Evolutionary conservation across 2,888 invertebrate species (phyloP).

Genomic region (Neuroscelio doddi): DNA sequence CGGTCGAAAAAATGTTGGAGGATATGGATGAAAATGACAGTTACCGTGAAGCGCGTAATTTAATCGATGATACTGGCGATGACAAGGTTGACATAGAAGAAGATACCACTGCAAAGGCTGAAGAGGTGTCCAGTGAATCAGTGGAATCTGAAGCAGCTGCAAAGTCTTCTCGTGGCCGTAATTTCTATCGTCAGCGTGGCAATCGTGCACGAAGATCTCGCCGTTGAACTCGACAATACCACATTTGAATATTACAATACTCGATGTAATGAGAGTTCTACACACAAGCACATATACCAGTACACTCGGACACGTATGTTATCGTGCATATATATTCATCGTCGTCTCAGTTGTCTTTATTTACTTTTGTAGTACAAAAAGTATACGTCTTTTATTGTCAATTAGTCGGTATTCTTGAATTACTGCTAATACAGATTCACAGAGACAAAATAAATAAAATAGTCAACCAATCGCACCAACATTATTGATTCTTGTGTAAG

Average conservation of each 20-base stretch:
- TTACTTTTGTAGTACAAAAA: neutral
- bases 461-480: too few relatives aligned
- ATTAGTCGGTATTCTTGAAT: neutral
- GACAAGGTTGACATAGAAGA: constrained; percentile 50
- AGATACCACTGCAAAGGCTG: constrained; percentile 16
- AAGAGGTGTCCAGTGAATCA: constrained; percentile 13
- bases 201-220: constrained; percentile 66
- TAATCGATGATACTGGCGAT: constrained; percentile 61
- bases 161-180: constrained; percentile 52
- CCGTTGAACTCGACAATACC: constrained; percentile 55
- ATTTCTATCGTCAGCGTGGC: constrained; percentile 59
- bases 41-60: constrained; percentile 60
- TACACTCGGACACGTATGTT: too few relatives aligned
- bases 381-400: neutral
- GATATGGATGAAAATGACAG: constrained; percentile 63
- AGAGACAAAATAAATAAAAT: too few relatives aligned
- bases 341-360: neutral
- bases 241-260: too few relatives aligned
- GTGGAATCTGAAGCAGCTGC: constrained; percentile 14
- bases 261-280: too few relatives aligned
- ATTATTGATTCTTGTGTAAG: too few relatives aligned
- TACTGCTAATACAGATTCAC: too few relatives aligned
- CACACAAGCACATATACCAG: too few relatives aligned
- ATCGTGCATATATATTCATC: neutral
- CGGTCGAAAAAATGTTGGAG: constrained; percentile 49